Evolutionary conservation across 2,113 vertebrate species (phyloP).

Genomic region (Tragelaphus imberbis): DNA sequence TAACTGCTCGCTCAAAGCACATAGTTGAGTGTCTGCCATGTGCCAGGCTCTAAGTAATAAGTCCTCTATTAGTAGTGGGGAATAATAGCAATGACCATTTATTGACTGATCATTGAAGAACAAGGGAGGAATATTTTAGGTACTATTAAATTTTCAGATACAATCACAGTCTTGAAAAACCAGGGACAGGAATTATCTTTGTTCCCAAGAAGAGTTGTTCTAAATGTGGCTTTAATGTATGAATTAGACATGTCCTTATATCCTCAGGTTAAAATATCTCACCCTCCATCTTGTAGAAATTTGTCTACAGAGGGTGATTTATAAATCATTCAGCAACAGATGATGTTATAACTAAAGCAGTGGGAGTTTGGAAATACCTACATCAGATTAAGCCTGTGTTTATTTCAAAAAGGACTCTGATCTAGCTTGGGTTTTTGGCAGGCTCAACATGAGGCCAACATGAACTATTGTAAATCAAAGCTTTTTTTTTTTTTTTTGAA

Average conservation of each 20-base stretch:
- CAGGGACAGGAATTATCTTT: background rate
- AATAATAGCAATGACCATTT: background rate
- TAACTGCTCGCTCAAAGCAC: background rate
- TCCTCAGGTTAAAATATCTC: slow-evolving; percentile 73
- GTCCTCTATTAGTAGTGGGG: background rate
- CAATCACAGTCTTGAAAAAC: background rate
- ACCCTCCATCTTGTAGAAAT: slow-evolving; percentile 65
- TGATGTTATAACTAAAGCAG: slow-evolving; percentile 86
- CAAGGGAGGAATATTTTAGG: background rate
- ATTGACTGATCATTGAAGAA: background rate
- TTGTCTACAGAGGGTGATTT: slow-evolving; percentile 75
- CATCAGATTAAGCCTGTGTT: slow-evolving; percentile 84
- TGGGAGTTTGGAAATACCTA: slow-evolving; percentile 87
- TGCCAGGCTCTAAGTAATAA: background rate
- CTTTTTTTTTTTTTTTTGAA: slow-evolving; percentile 77
- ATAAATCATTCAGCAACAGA: slow-evolving; percentile 88
- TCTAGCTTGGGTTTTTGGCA: slow-evolving; percentile 85
- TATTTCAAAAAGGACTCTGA: slow-evolving; percentile 87
- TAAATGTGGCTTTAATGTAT: background rate
- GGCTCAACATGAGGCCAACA: slow-evolving; percentile 84
- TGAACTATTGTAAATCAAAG: slow-evolving; percentile 85
- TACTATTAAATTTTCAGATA: background rate
- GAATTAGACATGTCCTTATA: slow-evolving; percentile 66
- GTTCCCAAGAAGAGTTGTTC: slow-evolving; percentile 13
- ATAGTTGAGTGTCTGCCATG: background rate